A percentile compares a stretch with the other conserved stretches of the same genome.
Evolutionary conservation across 1,140 invertebrate species (phyloP).

Genomic region (Sogatella furcifera): DNA sequence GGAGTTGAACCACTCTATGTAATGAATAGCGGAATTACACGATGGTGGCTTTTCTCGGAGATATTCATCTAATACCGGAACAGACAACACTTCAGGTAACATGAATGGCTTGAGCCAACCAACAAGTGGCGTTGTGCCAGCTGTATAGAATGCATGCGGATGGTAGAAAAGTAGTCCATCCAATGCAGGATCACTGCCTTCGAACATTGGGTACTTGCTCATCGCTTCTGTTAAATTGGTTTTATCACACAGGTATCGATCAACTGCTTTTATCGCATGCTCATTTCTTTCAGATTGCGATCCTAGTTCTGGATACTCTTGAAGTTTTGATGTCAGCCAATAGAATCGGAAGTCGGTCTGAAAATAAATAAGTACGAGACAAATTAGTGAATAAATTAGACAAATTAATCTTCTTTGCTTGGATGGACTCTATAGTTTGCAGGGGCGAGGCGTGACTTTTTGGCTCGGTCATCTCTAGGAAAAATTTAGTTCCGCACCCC

Average conservation of each 20-base stretch:
- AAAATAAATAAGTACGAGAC: slow-evolving; percentile 24
- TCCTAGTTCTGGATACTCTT: slow-evolving; percentile 38
- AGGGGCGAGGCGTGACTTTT: too few species aligned
- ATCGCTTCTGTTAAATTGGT: neutral
- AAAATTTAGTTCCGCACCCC: too few species aligned
- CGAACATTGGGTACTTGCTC: neutral
- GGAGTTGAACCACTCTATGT: too few species aligned
- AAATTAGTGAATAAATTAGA: too few species aligned
- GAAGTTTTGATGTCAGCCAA: slow-evolving; percentile 58
- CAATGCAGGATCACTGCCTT: slow-evolving; percentile 28
- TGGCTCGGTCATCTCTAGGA: too few species aligned
- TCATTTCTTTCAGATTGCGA: too few species aligned
- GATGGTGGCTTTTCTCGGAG: too few species aligned
- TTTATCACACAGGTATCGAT: neutral
- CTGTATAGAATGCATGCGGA: slow-evolving; percentile 60
- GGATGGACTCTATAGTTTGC: too few species aligned
- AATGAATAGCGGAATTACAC: too few species aligned
- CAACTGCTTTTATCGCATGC: slow-evolving; percentile 25
- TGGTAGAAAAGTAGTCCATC: slow-evolving; percentile 80
- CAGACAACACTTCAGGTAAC: slow-evolving; percentile 12
- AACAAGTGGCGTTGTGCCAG: slow-evolving; percentile 70
- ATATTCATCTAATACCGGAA: too few species aligned
- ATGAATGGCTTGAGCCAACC: slow-evolving; percentile 32
- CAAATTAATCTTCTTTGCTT: too few species aligned
- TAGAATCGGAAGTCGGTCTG: slow-evolving; percentile 65